Percentiles rank a stretch among this genome's conserved stretches.
phyloP scores from a whole-genome alignment of 2,797 vertebrate genomes.

The Nannoperca obscura region DNA sequence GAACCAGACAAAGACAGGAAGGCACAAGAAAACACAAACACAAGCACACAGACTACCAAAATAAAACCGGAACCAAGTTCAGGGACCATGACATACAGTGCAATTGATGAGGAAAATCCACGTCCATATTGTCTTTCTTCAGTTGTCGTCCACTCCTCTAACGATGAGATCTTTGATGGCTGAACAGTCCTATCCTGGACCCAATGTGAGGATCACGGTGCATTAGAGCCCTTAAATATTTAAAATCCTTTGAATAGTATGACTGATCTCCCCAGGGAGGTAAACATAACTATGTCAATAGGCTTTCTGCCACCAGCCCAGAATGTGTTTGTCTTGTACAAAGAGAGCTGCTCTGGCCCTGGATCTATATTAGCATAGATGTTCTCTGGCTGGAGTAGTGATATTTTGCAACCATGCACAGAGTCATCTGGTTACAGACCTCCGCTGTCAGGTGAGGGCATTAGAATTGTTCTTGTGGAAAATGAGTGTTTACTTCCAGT shows the following conservation, averaged over 20 bases:
- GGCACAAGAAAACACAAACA: too few relatives aligned
- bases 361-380: slow-evolving; percentile 66
- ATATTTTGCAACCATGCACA: slow-evolving; percentile 37
- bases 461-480: slow-evolving; percentile 16
- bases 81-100: too few relatives aligned
- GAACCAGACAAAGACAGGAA: too few relatives aligned
- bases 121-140: slow-evolving; percentile 14
- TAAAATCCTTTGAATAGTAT: slow-evolving; percentile 54
- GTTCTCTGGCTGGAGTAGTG: slow-evolving; percentile 44
- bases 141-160: too few relatives aligned
- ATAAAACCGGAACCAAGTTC: too few relatives aligned
- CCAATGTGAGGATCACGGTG: slow-evolving; percentile 34
- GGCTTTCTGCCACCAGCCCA: slow-evolving; percentile 40
- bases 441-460: slow-evolving; percentile 19
- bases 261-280: slow-evolving; percentile 47
- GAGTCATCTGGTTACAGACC: slow-evolving; percentile 32
- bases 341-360: slow-evolving; percentile 38
- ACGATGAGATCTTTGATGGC: too few relatives aligned
- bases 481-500: slow-evolving; percentile 34
- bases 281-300: slow-evolving; percentile 66
- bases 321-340: slow-evolving; percentile 64
- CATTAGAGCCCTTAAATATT: slow-evolving; percentile 65
- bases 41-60: too few relatives aligned
- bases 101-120: slow-evolving; percentile 48
- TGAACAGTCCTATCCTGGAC: too few relatives aligned